Conservation (phyloP, 2,113 vertebrate genomes). For the Psophia crepitans region DNA sequence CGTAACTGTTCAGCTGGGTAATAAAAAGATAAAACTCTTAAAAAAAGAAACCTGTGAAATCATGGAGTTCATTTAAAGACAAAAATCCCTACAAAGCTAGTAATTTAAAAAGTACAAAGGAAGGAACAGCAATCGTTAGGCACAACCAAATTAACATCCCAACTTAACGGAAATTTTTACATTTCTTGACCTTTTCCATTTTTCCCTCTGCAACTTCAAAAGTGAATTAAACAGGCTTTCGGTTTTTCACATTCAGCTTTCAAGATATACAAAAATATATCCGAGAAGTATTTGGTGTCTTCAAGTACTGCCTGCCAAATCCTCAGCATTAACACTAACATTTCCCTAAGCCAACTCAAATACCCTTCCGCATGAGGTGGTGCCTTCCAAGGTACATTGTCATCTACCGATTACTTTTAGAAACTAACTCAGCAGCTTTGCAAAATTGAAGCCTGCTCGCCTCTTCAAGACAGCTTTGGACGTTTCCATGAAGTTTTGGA, state of each 20-base stretch:
- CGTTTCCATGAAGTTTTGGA: not conserved
- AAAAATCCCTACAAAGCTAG: slow-evolving; percentile 46
- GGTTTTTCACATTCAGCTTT: slow-evolving; percentile 15
- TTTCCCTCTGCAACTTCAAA: slow-evolving; percentile 15
- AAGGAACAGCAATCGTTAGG: not conserved
- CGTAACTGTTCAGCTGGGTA: not conserved
- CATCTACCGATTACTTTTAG: not conserved
- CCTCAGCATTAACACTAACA: not conserved
- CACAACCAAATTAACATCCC: slow-evolving; percentile 12
- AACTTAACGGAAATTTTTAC: slow-evolving; percentile 28
- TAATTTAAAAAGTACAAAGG: slow-evolving; percentile 7
- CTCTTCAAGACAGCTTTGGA: not conserved
- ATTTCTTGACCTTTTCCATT: slow-evolving; percentile 44
- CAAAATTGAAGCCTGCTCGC: not conserved
- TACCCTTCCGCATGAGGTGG: not conserved
- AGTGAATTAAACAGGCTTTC: slow-evolving; percentile 18
- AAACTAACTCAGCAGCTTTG: not conserved
- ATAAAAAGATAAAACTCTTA: slow-evolving; percentile 6
- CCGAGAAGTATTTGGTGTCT: not conserved
- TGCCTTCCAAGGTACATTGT: not conserved
- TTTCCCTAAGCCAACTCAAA: not conserved
- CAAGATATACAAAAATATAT: slow-evolving; percentile 3
- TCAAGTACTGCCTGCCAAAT: not conserved
- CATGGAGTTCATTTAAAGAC: slow-evolving; percentile 21
- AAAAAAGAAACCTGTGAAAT: not conserved